Percentiles rank a stretch among this genome's conserved stretches.
Conservation (phyloP, 2,888 invertebrate species). For the Pterostichus niger region DNA sequence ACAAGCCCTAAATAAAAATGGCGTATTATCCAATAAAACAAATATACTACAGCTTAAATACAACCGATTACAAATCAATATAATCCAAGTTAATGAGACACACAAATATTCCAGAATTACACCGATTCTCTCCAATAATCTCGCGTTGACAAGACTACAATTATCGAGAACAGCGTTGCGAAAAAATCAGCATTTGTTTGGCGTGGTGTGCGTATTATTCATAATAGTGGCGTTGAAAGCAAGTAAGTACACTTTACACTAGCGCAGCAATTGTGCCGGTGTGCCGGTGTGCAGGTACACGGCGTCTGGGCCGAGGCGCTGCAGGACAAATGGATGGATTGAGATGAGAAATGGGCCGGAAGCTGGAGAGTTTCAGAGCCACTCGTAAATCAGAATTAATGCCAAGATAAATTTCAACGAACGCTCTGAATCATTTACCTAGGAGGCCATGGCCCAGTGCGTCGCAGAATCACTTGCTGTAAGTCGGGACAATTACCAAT, state of each 20-base stretch:
- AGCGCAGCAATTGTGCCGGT: neutral
- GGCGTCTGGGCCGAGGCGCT: constrained; percentile 60
- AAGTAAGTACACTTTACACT: neutral
- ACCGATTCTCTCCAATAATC: neutral
- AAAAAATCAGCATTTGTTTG: constrained; percentile 6
- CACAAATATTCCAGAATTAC: neutral
- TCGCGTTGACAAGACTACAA: neutral
- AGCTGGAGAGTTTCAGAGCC: constrained; percentile 73
- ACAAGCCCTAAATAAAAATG: too few relatives aligned
- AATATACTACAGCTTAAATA: neutral
- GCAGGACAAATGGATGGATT: constrained; percentile 74
- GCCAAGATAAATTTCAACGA: constrained; percentile 74
- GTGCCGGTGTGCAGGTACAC: neutral
- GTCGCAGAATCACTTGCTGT: constrained; percentile 9
- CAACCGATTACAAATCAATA: neutral
- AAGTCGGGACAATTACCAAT: neutral
- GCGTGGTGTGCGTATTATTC: neutral
- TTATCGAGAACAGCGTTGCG: neutral
- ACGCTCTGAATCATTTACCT: constrained; percentile 72
- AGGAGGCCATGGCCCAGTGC: constrained; percentile 26
- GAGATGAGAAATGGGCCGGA: constrained; percentile 74
- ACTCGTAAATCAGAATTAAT: constrained; percentile 76
- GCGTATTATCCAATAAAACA: too few relatives aligned
- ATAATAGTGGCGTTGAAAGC: constrained; percentile 6
- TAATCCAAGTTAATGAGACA: neutral